phyloP scores from a whole-genome alignment of 1,140 invertebrate species.

The Nasonia longicornis region DNA sequence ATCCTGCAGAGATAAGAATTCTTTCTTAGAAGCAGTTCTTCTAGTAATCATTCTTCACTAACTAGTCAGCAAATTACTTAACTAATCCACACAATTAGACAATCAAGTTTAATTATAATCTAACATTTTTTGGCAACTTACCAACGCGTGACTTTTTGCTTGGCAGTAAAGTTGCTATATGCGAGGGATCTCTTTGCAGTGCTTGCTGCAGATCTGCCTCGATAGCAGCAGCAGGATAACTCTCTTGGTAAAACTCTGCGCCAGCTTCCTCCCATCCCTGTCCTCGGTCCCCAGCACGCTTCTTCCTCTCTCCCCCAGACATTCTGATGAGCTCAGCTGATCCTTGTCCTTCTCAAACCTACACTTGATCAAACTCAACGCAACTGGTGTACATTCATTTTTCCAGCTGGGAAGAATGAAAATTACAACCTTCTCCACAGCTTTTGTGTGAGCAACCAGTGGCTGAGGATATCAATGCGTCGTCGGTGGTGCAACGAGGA shows the following conservation, averaged over 20 bases:
- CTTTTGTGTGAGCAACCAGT: neutral
- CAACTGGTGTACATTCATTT: neutral
- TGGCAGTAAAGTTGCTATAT: slow-evolving; percentile 80
- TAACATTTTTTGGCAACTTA: slow-evolving; percentile 59
- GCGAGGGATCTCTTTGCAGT: slow-evolving; percentile 77
- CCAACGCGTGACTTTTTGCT: slow-evolving; percentile 81
- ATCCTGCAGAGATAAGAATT: neutral
- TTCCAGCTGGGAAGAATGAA: neutral
- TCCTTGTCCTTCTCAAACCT: neutral
- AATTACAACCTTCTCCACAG: no score
- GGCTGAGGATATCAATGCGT: neutral
- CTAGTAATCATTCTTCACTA: neutral
- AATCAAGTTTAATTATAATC: slow-evolving; percentile 29
- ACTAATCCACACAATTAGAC: neutral
- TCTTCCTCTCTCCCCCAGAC: slow-evolving; percentile 74
- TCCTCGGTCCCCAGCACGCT: slow-evolving; percentile 68
- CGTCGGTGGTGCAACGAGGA: neutral
- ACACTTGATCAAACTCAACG: neutral
- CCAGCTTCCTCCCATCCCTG: slow-evolving; percentile 87
- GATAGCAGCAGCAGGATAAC: slow-evolving; percentile 79
- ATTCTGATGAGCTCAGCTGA: slow-evolving; percentile 55
- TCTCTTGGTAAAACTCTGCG: slow-evolving; percentile 87
- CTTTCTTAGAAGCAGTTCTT: neutral
- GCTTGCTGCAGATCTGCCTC: slow-evolving; percentile 77
- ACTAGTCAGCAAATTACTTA: neutral